A percentile compares a stretch with the other conserved stretches of the same genome.
phyloP scores from a whole-genome alignment of 2,797 vertebrate genomes.

The Catharus ustulatus region DNA sequence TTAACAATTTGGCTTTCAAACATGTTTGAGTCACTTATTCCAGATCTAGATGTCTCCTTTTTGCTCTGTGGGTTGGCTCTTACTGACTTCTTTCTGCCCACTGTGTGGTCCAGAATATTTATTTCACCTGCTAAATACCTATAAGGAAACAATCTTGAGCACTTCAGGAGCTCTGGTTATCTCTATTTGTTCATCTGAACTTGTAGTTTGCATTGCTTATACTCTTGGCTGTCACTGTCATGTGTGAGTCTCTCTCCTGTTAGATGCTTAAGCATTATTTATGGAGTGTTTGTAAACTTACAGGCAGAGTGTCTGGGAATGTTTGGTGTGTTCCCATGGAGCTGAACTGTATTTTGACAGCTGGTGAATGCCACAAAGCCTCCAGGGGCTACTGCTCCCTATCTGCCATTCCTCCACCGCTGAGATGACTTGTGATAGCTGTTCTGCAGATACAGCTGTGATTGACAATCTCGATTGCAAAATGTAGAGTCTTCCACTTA shows the following conservation, averaged over 20 bases:
- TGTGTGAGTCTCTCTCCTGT: background rate
- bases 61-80: background rate
- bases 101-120: background rate
- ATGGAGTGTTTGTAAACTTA: slow-evolving; percentile 24
- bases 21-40: background rate
- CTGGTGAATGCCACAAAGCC: background rate
- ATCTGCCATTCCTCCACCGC: background rate
- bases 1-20: background rate
- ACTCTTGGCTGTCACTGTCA: background rate
- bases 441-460: background rate
- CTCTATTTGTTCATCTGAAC: background rate
- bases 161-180: background rate
- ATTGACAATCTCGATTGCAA: background rate
- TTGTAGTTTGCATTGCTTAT: background rate
- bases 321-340: slow-evolving; percentile 26
- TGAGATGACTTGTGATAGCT: background rate
- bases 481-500: background rate
- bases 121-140: background rate
- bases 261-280: slow-evolving; percentile 4
- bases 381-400: background rate
- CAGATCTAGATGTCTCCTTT: background rate
- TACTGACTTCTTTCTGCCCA: background rate
- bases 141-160: background rate
- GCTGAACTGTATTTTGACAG: slow-evolving; percentile 33
- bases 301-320: background rate